Conservation (phyloP, 2,888 invertebrate genomes). For the Platycheirus rosarum region DNA sequence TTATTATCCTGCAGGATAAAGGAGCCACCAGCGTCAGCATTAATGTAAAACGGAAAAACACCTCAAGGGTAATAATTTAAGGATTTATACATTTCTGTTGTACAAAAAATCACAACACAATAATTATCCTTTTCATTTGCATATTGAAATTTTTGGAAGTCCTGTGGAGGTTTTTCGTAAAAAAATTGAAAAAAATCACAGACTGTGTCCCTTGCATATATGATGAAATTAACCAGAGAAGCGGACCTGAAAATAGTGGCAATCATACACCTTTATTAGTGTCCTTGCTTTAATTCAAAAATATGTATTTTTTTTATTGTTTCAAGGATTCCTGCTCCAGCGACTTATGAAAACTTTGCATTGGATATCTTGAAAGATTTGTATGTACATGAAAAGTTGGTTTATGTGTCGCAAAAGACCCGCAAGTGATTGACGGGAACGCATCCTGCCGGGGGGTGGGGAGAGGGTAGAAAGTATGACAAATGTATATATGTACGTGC, state of each 20-base stretch:
- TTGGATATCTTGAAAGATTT: slow-evolving; percentile 40
- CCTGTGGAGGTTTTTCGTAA: slow-evolving; percentile 20
- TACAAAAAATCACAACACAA: slow-evolving; percentile 45
- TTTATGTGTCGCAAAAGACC: slow-evolving; percentile 67
- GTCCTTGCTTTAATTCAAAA: slow-evolving; percentile 24
- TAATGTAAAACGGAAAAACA: slow-evolving; percentile 11
- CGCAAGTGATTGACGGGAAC: slow-evolving; percentile 70
- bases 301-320: slow-evolving; percentile 36
- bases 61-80: slow-evolving; percentile 67
- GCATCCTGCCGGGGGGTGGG: slow-evolving; percentile 6
- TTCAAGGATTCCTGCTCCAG: slow-evolving; percentile 41
- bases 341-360: slow-evolving; percentile 24
- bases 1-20: slow-evolving; percentile 41
- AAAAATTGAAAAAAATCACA: background rate
- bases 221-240: no score
- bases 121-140: slow-evolving; percentile 47
- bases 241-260: slow-evolving; percentile 38
- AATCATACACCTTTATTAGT: slow-evolving; percentile 8
- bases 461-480: background rate
- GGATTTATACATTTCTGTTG: slow-evolving; percentile 56
- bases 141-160: slow-evolving; percentile 18
- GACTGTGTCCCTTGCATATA: background rate
- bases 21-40: slow-evolving; percentile 14
- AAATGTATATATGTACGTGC: background rate
- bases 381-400: slow-evolving; percentile 57